Evolutionary conservation across 2,797 vertebrate genomes (phyloP).

Genomic region (Danio aesculapii): DNA sequence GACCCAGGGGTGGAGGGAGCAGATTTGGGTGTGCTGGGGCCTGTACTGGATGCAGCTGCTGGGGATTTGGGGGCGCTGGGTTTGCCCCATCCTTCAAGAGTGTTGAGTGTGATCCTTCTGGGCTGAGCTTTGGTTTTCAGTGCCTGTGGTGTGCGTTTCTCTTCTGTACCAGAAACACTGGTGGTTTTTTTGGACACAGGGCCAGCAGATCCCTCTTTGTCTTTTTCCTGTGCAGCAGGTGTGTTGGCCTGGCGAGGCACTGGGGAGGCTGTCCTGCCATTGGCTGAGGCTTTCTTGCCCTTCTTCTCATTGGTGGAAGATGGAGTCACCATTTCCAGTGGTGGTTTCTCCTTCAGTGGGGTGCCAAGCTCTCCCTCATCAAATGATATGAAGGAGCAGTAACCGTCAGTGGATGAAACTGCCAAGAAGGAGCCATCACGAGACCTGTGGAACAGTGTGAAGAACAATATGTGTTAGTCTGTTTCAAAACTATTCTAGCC

Average conservation of each 20-base stretch:
- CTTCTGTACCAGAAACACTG: constrained; percentile 71
- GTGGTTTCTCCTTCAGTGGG: constrained; percentile 89
- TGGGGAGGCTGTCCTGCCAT: constrained; percentile 77
- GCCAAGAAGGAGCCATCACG: constrained; percentile 91
- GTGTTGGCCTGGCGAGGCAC: constrained; percentile 69
- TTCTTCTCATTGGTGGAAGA: constrained; percentile 83
- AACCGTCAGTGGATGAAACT: constrained; percentile 96
- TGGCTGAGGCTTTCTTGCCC: constrained; percentile 79
- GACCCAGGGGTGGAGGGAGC: constrained; percentile 50
- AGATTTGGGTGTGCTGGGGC: constrained; percentile 67
- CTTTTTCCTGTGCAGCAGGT: constrained; percentile 48
- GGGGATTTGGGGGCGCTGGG: constrained; percentile 70
- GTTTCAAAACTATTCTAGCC: not conserved
- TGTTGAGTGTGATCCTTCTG: constrained; percentile 92
- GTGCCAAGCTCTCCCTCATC: constrained; percentile 89
- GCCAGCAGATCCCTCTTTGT: constrained; percentile 63
- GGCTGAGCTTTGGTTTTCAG: constrained; percentile 79
- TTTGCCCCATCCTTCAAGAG: constrained; percentile 91
- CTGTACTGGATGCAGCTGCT: constrained; percentile 28
- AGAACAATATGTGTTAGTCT: constrained; percentile 1
- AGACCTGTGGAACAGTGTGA: constrained; percentile 80
- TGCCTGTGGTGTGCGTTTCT: constrained; percentile 77
- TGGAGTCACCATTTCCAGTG: constrained; percentile 78
- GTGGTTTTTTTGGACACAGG: constrained; percentile 59
- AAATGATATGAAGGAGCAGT: constrained; percentile 96